These are phyloP conservation scores for Harpalus rufipes DNA, from an alignment of 2,888 invertebrate species.

Conservation along the genomic window DNA sequence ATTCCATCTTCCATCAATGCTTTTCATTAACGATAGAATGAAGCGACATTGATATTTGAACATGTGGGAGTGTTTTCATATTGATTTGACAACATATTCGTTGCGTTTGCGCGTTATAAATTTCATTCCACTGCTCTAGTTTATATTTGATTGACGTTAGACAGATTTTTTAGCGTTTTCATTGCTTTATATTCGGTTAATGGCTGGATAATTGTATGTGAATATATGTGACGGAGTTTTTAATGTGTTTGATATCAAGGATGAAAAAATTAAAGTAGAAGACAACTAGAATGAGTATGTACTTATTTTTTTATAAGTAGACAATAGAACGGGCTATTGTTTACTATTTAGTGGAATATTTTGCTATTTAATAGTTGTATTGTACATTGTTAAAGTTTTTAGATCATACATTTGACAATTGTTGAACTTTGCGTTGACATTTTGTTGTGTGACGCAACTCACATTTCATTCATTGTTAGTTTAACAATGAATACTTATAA, in stretches of 20 bases:
- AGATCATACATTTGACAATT: constrained; percentile 10
- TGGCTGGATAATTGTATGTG: constrained; percentile 10
- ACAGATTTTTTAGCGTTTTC: constrained; percentile 14
- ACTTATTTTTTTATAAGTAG: constrained; percentile 27
- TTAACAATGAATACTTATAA: background rate
- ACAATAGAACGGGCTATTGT: constrained; percentile 21
- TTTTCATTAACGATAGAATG: constrained; percentile 2
- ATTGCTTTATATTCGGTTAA: background rate
- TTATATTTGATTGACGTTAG: constrained; percentile 58
- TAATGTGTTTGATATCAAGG: constrained; percentile 53
- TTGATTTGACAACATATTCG: constrained; percentile 47
- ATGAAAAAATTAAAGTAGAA: constrained; percentile 55
- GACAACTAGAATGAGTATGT: constrained; percentile 62
- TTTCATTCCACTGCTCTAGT: constrained; percentile 35
- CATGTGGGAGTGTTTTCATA: constrained; percentile 58
- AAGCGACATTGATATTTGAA: constrained; percentile 53
- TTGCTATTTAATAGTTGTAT: constrained; percentile 16
- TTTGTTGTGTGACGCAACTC: constrained; percentile 30
- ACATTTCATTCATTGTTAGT: constrained; percentile 20
- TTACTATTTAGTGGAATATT: constrained; percentile 13
- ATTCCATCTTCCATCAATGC: background rate
- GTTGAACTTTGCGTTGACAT: constrained; percentile 46
- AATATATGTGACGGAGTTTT: constrained; percentile 20
- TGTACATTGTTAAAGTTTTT: constrained; percentile 37
- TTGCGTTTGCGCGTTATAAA: constrained; percentile 58